Evolutionary conservation across 2,888 invertebrate species (phyloP).

Genomic region (Hecatera dysodea): DNA sequence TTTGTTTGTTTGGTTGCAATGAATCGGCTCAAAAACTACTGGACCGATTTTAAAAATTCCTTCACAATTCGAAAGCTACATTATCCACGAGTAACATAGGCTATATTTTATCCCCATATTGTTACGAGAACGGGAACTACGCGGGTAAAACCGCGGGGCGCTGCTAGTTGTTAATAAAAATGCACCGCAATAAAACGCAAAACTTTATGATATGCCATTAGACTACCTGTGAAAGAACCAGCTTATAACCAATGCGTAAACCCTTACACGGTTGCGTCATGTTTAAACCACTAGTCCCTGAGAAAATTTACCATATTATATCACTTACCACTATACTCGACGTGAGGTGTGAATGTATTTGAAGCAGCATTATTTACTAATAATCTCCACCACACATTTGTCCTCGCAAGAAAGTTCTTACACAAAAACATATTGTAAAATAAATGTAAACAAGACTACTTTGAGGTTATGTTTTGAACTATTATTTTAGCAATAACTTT

Average conservation of each 20-base stretch:
- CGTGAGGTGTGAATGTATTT: constrained; percentile 9
- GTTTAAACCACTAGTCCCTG: no score
- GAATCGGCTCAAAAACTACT: no score
- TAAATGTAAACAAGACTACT: constrained; percentile 19
- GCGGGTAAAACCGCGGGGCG: no score
- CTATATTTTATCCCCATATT: no score
- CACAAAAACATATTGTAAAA: constrained; percentile 54
- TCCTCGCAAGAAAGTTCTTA: constrained; percentile 40
- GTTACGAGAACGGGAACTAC: no score
- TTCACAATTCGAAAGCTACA: no score
- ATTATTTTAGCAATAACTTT: constrained; percentile 17
- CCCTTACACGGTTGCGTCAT: constrained; percentile 18
- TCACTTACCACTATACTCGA: constrained; percentile 57
- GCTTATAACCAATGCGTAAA: not conserved
- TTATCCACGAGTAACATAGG: no score
- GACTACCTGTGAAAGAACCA: not conserved
- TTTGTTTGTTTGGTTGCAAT: no score
- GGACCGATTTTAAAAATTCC: no score
- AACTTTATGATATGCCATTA: no score
- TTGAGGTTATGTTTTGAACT: constrained; percentile 60
- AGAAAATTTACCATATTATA: constrained; percentile 4
- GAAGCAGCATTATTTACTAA: constrained; percentile 37
- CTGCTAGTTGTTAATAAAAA: no score
- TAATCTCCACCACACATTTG: constrained; percentile 39
- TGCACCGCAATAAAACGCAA: no score